Evolutionary conservation across 2,888 invertebrate species (phyloP).

Genomic region (Neuroscelio doddi): DNA sequence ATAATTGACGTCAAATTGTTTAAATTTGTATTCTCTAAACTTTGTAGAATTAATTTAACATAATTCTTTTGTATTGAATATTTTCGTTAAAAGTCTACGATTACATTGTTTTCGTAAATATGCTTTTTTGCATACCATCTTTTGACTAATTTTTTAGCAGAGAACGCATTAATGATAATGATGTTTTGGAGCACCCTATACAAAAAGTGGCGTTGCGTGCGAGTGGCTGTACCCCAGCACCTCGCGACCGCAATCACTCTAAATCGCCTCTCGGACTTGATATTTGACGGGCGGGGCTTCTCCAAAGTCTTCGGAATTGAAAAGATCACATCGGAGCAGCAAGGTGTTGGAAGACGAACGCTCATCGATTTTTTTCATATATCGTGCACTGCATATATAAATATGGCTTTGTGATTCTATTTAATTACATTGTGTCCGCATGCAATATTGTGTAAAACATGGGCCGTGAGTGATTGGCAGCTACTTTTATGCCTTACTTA

Average conservation of each 20-base stretch:
- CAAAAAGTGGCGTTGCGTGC: slow-evolving; percentile 26
- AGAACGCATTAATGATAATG: slow-evolving; percentile 18
- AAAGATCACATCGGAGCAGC: slow-evolving; percentile 23
- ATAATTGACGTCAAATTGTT: too few species aligned
- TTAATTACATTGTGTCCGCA: slow-evolving; percentile 42
- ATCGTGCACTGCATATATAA: slow-evolving; percentile 37
- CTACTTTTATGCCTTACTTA: slow-evolving; percentile 44
- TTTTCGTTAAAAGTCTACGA: too few species aligned
- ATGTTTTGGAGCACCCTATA: slow-evolving; percentile 3
- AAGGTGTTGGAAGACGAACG: slow-evolving; percentile 39
- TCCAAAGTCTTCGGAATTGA: slow-evolving; percentile 36
- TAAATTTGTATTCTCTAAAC: too few species aligned
- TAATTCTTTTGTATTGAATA: too few species aligned
- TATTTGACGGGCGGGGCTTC: slow-evolving; percentile 59
- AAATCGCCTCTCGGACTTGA: slow-evolving; percentile 62
- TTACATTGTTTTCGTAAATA: too few species aligned
- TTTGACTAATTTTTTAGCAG: slow-evolving; percentile 4
- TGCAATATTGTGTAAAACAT: slow-evolving; percentile 44
- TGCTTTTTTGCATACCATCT: too few species aligned
- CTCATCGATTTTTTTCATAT: slow-evolving; percentile 20
- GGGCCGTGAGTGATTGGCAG: slow-evolving; percentile 40
- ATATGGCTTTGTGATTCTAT: slow-evolving; percentile 42
- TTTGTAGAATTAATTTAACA: too few species aligned
- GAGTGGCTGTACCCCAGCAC: slow-evolving; percentile 7
- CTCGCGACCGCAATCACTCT: slow-evolving; percentile 62